Percentiles rank a stretch among this genome's conserved stretches.
Conservation (phyloP, 2,113 vertebrate genomes). For the Mustela nigripes region DNA sequence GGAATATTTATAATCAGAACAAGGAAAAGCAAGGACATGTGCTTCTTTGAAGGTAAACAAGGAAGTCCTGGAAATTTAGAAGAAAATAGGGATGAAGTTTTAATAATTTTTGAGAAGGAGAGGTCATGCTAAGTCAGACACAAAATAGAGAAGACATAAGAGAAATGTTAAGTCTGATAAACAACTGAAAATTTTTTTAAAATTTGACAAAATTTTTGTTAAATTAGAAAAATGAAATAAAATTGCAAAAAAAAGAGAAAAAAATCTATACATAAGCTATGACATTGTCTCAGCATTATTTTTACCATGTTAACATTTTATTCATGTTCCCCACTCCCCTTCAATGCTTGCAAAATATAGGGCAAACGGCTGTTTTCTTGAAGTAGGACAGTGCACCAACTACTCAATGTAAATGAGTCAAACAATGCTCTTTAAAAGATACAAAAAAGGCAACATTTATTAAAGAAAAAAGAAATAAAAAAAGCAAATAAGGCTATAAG, state of each 20-base stretch:
- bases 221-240: neutral
- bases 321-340: neutral
- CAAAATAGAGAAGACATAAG: neutral
- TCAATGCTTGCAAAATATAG: neutral
- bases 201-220: neutral
- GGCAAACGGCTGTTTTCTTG: neutral
- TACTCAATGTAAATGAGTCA: neutral
- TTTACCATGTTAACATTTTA: neutral
- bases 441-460: neutral
- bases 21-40: neutral
- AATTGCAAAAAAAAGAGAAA: neutral
- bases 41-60: neutral
- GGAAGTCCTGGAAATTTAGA: conserved; percentile 1
- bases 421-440: neutral
- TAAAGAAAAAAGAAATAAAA: conserved; percentile 11
- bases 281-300: neutral
- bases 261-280: neutral
- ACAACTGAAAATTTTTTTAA: neutral
- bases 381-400: neutral
- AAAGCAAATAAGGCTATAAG: neutral
- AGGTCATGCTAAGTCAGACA: neutral
- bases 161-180: neutral
- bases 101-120: neutral
- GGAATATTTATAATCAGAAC: neutral
- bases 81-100: neutral